phyloP scores from a whole-genome alignment of 2,113 vertebrate genomes.

The Crocuta crocuta region DNA sequence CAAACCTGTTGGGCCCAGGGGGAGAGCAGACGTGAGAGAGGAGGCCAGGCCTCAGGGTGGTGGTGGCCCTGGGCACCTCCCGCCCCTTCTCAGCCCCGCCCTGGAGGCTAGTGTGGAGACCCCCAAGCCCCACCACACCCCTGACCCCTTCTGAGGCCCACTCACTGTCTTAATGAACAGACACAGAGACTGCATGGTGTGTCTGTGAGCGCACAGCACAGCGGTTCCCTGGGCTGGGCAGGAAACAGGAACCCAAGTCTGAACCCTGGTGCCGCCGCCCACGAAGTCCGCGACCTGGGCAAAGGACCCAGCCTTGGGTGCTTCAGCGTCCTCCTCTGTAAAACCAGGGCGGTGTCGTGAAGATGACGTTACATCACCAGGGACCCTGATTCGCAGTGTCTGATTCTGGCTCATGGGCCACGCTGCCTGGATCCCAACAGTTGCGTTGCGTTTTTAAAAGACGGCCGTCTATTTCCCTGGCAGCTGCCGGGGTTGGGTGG shows the following conservation, averaged over 20 bases:
- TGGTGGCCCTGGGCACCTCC: not conserved
- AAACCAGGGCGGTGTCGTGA: not conserved
- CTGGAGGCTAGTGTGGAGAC: not conserved
- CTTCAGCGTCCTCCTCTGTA: not conserved
- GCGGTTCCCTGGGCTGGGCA: rapidly evolving
- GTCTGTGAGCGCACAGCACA: not conserved
- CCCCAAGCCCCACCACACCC: too few species aligned
- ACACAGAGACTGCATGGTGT: not conserved
- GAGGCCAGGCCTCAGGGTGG: not conserved
- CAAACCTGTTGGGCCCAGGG: not conserved
- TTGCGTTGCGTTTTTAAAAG: not conserved
- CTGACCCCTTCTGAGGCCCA: not conserved
- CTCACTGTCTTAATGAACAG: not conserved
- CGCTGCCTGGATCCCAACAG: rapidly evolving
- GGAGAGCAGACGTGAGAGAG: not conserved
- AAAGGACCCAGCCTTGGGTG: not conserved
- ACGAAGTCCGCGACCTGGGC: too few species aligned
- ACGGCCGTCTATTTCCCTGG: not conserved
- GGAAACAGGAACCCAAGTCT: not conserved
- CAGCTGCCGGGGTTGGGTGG: not conserved
- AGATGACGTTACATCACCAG: not conserved
- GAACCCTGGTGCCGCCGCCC: not conserved
- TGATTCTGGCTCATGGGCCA: not conserved
- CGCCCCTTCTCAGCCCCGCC: not conserved
- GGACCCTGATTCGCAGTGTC: not conserved